phyloP scores from a whole-genome alignment of 2,888 invertebrate species.

The Meiosimyza decipiens region DNA sequence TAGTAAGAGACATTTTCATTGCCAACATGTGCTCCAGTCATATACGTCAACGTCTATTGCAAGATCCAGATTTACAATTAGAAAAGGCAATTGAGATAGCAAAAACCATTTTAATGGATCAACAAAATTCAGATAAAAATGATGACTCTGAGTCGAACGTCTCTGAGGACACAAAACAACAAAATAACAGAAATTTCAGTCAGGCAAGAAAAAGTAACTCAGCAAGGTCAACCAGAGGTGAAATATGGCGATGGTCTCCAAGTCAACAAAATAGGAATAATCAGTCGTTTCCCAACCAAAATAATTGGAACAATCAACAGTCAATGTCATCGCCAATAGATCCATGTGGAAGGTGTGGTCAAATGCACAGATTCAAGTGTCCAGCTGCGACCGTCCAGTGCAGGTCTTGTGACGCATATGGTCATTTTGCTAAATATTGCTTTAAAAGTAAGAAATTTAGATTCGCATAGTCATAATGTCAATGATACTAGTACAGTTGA shows the following conservation, averaged over 20 bases:
- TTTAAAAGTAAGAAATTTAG: too few species aligned
- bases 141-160: background rate
- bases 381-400: too few species aligned
- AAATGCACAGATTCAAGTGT: too few species aligned
- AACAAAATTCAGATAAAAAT: conserved; percentile 32
- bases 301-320: too few species aligned
- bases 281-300: background rate
- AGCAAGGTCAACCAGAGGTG: background rate
- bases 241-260: background rate
- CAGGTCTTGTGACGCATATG: too few species aligned
- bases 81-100: conserved; percentile 31
- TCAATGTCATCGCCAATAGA: too few species aligned
- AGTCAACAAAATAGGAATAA: conserved; percentile 1
- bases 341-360: too few species aligned
- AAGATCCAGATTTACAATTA: conserved; percentile 30
- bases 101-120: conserved; percentile 28
- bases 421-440: too few species aligned
- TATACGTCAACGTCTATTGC: conserved; percentile 33
- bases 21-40: conserved; percentile 32
- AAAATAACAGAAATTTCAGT: background rate
- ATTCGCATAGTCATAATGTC: too few species aligned
- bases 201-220: background rate
- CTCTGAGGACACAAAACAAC: background rate
- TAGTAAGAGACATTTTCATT: conserved; percentile 35
- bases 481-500: too few species aligned